phyloP scores from a whole-genome alignment of 2,888 invertebrate genomes.

The Sphaerophoria taeniata region DNA sequence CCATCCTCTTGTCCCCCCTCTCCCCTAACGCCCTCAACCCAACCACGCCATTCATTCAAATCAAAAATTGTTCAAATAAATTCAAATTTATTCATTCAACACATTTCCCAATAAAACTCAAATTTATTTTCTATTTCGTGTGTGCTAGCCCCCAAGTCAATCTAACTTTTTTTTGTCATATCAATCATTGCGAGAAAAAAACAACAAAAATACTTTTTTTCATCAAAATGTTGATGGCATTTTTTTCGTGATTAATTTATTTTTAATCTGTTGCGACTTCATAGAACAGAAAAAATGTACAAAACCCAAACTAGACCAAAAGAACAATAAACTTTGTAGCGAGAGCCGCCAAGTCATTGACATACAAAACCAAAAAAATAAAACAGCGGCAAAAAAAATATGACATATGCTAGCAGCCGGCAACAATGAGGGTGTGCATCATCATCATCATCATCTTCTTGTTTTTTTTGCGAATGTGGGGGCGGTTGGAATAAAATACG shows the following conservation, averaged over 20 bases:
- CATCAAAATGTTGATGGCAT: neutral
- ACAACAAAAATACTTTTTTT: no score
- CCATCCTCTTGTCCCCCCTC: no score
- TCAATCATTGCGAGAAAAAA: slow-evolving; percentile 12
- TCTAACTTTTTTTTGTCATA: slow-evolving; percentile 10
- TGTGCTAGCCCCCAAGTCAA: neutral
- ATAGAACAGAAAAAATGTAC: slow-evolving; percentile 14
- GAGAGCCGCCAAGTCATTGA: slow-evolving; percentile 54
- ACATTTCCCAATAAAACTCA: slow-evolving; percentile 15
- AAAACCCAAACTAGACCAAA: slow-evolving; percentile 32
- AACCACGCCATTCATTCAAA: neutral
- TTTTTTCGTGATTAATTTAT: slow-evolving; percentile 37
- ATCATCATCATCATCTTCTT: neutral
- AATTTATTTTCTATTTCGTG: neutral
- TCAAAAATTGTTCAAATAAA: neutral
- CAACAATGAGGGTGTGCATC: slow-evolving; percentile 2
- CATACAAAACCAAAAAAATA: slow-evolving; percentile 43
- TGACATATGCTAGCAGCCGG: slow-evolving; percentile 31
- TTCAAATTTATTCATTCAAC: slow-evolving; percentile 15
- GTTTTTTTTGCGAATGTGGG: no score
- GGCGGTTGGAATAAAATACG: no score
- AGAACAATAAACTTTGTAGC: slow-evolving; percentile 32
- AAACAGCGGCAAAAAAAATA: neutral
- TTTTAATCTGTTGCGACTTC: slow-evolving; percentile 24
- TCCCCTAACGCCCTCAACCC: no score